A percentile compares a stretch with the other conserved stretches of the same genome.
Conservation (phyloP, 1,140 invertebrate genomes). For the Musca domestica region DNA sequence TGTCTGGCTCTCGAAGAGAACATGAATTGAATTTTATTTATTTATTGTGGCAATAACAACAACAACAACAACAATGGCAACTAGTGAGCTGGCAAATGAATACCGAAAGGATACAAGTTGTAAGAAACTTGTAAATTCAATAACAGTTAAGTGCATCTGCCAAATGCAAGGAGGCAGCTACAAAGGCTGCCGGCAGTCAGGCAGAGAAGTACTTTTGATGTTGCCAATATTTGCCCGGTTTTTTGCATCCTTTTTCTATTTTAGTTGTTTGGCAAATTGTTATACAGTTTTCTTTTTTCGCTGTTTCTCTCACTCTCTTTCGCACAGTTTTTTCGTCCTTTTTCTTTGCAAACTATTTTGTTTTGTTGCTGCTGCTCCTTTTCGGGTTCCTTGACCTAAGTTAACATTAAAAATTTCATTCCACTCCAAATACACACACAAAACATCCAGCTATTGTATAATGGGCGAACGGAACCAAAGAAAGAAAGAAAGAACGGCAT, state of each 20-base stretch:
- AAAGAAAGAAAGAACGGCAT: no score
- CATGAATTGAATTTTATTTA: background rate
- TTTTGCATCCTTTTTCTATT: background rate
- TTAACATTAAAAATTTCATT: slow-evolving; percentile 20
- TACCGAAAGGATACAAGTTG: no score
- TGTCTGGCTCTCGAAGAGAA: background rate
- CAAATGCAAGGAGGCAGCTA: background rate
- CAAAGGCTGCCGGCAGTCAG: no score
- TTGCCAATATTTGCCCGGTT: background rate
- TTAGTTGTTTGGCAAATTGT: background rate
- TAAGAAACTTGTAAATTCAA: slow-evolving; percentile 9
- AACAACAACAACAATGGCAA: no score
- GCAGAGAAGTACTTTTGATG: background rate
- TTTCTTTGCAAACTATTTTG: no score
- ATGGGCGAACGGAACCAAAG: no score
- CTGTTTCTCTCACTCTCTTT: no score
- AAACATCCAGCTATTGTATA: no score
- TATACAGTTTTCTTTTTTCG: slow-evolving; percentile 5
- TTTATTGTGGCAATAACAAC: no score
- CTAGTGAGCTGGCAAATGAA: no score
- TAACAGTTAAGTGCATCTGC: slow-evolving; percentile 19
- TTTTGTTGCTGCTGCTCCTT: background rate
- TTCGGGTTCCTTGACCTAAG: slow-evolving; percentile 18
- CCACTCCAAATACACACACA: slow-evolving; percentile 4
- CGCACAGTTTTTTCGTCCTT: no score